Conservation (phyloP, 1,140 invertebrate species). For the Frieseomelitta varia region DNA sequence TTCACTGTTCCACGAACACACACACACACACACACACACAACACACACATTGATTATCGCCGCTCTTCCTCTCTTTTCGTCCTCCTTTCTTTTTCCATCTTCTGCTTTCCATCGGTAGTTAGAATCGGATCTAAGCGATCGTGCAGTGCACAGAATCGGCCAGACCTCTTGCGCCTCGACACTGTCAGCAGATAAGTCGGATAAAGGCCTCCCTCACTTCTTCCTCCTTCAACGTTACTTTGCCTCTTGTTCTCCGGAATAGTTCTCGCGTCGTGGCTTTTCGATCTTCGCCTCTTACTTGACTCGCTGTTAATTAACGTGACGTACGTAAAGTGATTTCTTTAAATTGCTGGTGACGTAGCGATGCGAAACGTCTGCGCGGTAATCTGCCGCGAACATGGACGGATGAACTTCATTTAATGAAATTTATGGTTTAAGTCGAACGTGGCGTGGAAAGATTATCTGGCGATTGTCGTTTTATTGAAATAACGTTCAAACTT, state of each 20-base stretch:
- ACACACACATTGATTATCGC: constrained; percentile 25
- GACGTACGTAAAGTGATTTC: not conserved
- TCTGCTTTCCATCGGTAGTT: not conserved
- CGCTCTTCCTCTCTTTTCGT: not conserved
- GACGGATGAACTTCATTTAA: not conserved
- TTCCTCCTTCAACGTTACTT: not conserved
- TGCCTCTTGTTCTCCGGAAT: not conserved
- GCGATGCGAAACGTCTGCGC: not conserved
- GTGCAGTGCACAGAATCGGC: constrained; percentile 5
- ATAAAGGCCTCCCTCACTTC: constrained; percentile 27
- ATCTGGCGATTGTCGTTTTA: not conserved
- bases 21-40: constrained; percentile 10
- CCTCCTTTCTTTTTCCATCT: too few species aligned
- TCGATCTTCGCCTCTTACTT: not conserved
- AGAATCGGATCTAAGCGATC: constrained; percentile 33
- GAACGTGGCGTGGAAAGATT: not conserved
- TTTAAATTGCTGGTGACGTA: not conserved
- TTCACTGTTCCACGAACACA: constrained; percentile 33
- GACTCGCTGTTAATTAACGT: constrained; percentile 12
- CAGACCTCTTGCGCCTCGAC: constrained; percentile 12
- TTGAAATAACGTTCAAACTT: not conserved
- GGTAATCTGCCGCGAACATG: not conserved
- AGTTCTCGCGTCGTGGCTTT: not conserved
- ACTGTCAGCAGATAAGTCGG: constrained; percentile 37
- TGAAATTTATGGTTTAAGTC: not conserved